These are phyloP conservation scores for Lysandra coridon DNA, from an alignment of 2,888 invertebrate species.

Conservation along the genomic window DNA sequence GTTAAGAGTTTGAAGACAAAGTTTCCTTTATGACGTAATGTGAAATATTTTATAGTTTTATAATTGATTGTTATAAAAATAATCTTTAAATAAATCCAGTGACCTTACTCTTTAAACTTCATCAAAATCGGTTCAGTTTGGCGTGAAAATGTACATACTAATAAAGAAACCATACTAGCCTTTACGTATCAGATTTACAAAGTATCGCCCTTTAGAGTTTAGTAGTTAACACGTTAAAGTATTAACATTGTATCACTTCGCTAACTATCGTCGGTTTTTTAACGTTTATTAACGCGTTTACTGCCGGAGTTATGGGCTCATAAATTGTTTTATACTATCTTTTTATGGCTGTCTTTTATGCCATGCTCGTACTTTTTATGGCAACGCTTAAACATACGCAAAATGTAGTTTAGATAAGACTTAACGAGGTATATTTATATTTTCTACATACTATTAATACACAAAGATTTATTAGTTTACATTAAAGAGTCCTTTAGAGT, in stretches of 20 bases:
- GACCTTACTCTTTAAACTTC: too few species aligned
- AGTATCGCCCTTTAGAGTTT: not conserved
- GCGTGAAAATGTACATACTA: too few species aligned
- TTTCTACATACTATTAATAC: too few species aligned
- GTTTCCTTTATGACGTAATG: too few species aligned
- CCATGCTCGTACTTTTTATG: conserved; percentile 7
- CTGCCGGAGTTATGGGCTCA: not conserved
- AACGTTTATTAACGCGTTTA: conserved; percentile 18
- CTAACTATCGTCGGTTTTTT: conserved; percentile 18
- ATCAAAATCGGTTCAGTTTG: too few species aligned
- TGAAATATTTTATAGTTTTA: too few species aligned
- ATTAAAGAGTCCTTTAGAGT: too few species aligned
- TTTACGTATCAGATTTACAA: not conserved
- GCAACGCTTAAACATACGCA: not conserved
- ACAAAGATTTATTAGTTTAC: too few species aligned
- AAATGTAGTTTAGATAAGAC: not conserved
- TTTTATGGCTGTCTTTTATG: conserved; percentile 7
- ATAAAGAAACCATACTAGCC: too few species aligned
- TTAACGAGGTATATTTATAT: not conserved
- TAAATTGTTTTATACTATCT: conserved; percentile 25
- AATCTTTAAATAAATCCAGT: too few species aligned
- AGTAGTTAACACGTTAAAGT: not conserved
- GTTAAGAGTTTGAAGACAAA: too few species aligned
- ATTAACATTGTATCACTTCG: conserved; percentile 8
- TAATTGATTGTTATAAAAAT: too few species aligned